Conservation (phyloP, 2,797 vertebrate genomes). For the Avahi laniger region DNA sequence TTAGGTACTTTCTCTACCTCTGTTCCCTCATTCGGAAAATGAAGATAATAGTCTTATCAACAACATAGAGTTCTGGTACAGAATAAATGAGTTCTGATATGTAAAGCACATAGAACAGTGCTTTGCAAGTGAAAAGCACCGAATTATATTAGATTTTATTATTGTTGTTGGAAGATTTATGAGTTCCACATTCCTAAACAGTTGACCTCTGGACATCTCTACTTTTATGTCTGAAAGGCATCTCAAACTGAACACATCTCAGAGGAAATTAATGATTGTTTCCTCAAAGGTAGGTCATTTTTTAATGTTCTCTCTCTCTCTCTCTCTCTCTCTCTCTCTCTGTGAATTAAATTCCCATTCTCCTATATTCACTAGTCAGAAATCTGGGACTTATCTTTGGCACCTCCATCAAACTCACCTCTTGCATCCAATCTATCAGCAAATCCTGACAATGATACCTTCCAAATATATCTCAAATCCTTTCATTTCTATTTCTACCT, state of each 20-base stretch:
- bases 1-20: background rate
- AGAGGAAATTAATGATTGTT: background rate
- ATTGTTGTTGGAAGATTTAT: constrained; percentile 27
- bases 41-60: background rate
- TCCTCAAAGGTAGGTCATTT: background rate
- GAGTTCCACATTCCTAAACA: constrained; percentile 27
- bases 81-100: background rate
- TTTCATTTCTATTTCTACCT: background rate
- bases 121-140: background rate
- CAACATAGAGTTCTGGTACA: background rate
- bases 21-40: background rate
- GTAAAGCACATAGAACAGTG: background rate
- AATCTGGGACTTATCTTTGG: constrained; percentile 23
- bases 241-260: background rate
- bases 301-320: background rate
- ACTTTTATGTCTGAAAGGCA: background rate
- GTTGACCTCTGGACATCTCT: background rate
- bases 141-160: constrained; percentile 28
- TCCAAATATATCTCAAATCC: background rate
- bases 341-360: background rate
- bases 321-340: background rate
- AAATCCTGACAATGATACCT: background rate
- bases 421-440: background rate
- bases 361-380: background rate
- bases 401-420: background rate